Evolutionary conservation across 2,113 vertebrate genomes (phyloP), one percentile per base, ranked within the genome.

Genomic region (Ammodytes marinus): DNA sequence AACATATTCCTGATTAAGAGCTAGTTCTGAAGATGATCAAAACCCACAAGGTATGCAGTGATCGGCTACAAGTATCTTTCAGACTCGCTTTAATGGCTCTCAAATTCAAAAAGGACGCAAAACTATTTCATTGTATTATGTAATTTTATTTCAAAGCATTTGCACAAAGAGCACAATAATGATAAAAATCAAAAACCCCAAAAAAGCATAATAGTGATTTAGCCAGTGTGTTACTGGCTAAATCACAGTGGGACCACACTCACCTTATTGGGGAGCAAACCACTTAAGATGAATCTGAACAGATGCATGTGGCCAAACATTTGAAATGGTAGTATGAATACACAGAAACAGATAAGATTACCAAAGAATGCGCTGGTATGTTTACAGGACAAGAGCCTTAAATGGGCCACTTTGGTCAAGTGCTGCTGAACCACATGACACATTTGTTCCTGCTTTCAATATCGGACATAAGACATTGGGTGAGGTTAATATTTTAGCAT

Each of bases 141-240:
- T 80, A 8, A 35, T 45, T 93, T 92, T 93, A 94, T 93, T 94
- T 82, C 77, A 93, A 91, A 90, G 70, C 72, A 79, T 84, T 89
- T 80, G 37, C 67, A 87, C 77, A 88, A 85, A 90, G 58, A 80
- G 45, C 69, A 83, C 70, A 57, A 68, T 57, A 80, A 77, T 71
- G 42, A 72, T 87, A 83, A 75, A 75, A 27, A 27, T 27, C 27
- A 27, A 70, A 73, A 88, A 67, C 63, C 64, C 5, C 8, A 0
- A 39, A 72, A 82, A 79, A 73, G 68, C 42, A 69, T 35, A 78
- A 74, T 5, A 72, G 67, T 27, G 72, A 82, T 64, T 53, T 27
- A 27, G 27, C 40, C 19, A 73, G n/a, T 14, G 49, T 82, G 60
- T 45, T 35, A 3, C 27, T 77, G 67, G 57, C 47, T 74, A 79